Evolutionary conservation across 2,888 invertebrate species (phyloP), one percentile per base, ranked within the genome.

Genomic region (Trilocha varians): DNA sequence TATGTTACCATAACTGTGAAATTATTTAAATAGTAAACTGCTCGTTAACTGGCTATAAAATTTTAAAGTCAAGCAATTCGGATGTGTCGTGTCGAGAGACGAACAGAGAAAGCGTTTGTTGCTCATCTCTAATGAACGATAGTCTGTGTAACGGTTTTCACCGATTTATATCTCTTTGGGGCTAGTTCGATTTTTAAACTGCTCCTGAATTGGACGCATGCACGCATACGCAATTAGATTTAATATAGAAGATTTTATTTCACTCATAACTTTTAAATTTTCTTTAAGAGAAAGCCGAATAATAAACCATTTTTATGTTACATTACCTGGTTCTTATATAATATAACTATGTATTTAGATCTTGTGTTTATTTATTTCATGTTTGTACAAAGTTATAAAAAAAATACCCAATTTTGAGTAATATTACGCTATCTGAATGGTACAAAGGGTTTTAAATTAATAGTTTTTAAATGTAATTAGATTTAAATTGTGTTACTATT

Each of bases 71-170:
- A 25, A 25, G 25, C 11, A 25, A 25, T 25, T 25, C 25, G 2
- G 38, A 50, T 54, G 55, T 60, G 55, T 61, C 60, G 57, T 58
- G 59, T 45, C 51, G 44, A 52, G 56, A 56, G 57, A 64, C 55
- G 55, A 50, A 50, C 48, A 52, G 66, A 69, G 74, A 74, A 74
- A 74, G 67, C 64, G 59, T 48, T 53, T 49, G 53, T 13, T 16
- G 47, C 55, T 57, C 56, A 53, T 52, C 59, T 63, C 55, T 63
- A 52, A 59, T 57, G 57, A 59, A 52, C 50, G 48, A 53, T 52
- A 43, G 53, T 54, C 56, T 16, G 32, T 59, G 56, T 69, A 70
- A 65, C 72, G 63, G 70, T 65, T 74, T 74, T 72, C 74, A 62
- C 71, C 42, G 50, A 40, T 39, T 34, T 40, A 18, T 34, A 37